phyloP scores from a whole-genome alignment of 2,113 vertebrate species.

The Chlamydotis undulata region DNA sequence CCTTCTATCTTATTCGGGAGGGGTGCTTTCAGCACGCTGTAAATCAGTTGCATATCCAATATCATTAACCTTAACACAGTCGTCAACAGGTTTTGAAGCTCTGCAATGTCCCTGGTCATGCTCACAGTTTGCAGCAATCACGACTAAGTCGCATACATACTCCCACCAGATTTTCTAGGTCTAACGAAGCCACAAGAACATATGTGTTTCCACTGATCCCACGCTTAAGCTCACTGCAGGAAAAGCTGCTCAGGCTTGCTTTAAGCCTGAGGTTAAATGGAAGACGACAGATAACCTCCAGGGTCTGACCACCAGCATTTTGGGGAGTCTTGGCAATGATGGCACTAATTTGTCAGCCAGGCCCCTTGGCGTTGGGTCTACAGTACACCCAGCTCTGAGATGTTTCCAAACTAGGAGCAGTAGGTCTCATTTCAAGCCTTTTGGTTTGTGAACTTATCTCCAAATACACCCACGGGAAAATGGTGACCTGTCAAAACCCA shows the following conservation, averaged over 20 bases:
- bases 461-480: not conserved
- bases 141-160: not conserved
- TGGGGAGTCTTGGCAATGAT: not conserved
- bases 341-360: not conserved
- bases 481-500: not conserved
- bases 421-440: not conserved
- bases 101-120: not conserved
- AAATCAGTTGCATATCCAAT: not conserved
- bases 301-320: not conserved
- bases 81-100: not conserved
- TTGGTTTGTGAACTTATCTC: not conserved
- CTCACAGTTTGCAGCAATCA: constrained; percentile 41
- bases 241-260: constrained; percentile 38
- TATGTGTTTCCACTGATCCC: constrained; percentile 17
- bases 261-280: constrained; percentile 13
- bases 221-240: not conserved
- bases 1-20: not conserved
- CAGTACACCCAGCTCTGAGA: not conserved
- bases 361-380: rapidly evolving
- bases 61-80: not conserved
- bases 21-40: not conserved
- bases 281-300: constrained; percentile 6
- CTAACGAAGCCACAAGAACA: not conserved
- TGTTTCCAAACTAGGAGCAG: not conserved
- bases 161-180: constrained; percentile 13